These are phyloP conservation scores for Schizopygopsis pylzovi DNA, from an alignment of 2,797 vertebrate species.

Conservation along the genomic window DNA sequence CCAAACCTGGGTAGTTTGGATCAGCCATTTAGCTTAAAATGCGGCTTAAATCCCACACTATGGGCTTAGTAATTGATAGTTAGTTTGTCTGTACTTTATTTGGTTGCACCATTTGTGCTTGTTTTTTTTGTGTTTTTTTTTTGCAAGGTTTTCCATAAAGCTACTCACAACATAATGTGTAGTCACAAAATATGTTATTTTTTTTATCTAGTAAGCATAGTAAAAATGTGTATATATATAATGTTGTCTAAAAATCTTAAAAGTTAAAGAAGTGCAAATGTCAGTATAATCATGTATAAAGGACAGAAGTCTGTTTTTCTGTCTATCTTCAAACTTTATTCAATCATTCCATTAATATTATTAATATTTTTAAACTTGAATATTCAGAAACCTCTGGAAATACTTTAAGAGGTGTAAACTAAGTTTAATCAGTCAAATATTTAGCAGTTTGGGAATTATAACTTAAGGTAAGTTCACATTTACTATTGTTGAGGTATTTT, in stretches of 20 bases:
- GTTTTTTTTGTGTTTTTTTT: neutral
- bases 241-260: neutral
- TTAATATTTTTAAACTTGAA: neutral
- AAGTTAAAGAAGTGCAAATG: neutral
- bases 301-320: neutral
- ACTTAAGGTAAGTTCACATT: neutral
- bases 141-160: neutral
- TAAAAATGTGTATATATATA: neutral
- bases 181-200: neutral
- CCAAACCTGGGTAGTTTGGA: neutral
- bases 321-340: neutral
- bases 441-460: neutral
- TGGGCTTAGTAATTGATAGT: neutral
- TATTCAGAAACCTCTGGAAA: neutral
- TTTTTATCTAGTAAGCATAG: neutral
- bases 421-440: neutral
- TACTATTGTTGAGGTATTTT: neutral
- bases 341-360: neutral
- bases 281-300: neutral
- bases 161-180: neutral
- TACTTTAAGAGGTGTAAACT: neutral
- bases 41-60: neutral
- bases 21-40: neutral
- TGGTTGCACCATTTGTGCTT: neutral
- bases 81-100: neutral